Evolutionary conservation across 2,113 vertebrate genomes (phyloP).

Genomic region (rabbit (Oryctolagus cuniculus)): DNA sequence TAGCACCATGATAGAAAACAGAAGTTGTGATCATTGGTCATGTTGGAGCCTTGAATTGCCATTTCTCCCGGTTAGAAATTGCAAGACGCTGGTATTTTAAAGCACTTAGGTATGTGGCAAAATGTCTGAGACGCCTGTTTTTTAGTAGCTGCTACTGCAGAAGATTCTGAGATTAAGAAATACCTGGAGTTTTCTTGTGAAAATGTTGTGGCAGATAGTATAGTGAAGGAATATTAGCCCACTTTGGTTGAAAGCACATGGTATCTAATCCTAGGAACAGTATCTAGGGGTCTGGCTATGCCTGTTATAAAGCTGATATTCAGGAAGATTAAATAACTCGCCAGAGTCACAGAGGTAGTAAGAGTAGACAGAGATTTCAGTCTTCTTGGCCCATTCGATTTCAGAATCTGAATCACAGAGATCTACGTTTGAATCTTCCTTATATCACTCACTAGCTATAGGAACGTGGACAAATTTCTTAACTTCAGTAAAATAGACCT

Average conservation of each 20-base stretch:
- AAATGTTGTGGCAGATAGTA: background rate
- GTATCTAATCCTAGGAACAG: background rate
- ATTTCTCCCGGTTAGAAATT: background rate
- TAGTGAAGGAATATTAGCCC: background rate
- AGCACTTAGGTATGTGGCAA: background rate
- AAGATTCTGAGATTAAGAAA: background rate
- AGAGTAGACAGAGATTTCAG: background rate
- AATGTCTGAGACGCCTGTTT: background rate
- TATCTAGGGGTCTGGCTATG: background rate
- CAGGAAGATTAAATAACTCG: constrained; percentile 15
- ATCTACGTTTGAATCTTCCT: background rate
- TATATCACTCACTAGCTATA: background rate
- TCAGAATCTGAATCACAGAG: background rate
- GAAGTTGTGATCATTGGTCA: background rate
- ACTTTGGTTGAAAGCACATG: background rate
- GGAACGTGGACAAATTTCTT: constrained; percentile 32
- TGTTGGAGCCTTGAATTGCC: background rate
- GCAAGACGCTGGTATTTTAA: background rate
- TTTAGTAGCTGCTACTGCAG: background rate
- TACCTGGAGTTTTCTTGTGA: background rate
- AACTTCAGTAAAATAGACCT: background rate
- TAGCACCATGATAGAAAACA: background rate
- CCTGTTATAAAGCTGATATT: background rate
- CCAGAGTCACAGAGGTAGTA: background rate
- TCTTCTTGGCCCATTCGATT: background rate